phyloP scores from a whole-genome alignment of 2,797 vertebrate genomes.

The Gallinago solitaria region DNA sequence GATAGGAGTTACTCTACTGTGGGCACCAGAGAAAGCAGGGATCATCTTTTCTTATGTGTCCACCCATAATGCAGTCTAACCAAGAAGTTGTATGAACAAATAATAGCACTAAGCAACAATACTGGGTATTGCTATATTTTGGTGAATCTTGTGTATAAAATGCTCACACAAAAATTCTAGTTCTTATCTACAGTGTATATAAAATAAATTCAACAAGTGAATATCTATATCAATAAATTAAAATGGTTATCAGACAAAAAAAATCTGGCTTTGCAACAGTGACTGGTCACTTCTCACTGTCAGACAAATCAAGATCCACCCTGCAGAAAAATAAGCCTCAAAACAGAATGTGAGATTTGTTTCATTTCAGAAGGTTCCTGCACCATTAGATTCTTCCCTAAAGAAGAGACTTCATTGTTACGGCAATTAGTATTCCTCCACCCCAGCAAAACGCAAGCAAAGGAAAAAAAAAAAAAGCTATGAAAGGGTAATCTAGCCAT shows the following conservation, averaged over 20 bases:
- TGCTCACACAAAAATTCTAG: not conserved
- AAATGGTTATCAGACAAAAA: constrained; percentile 54
- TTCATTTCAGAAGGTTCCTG: constrained; percentile 62
- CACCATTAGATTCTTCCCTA: constrained; percentile 62
- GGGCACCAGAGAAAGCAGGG: constrained; percentile 6
- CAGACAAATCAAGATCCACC: constrained; percentile 70
- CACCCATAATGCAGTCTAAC: not conserved
- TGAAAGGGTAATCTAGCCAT: constrained; percentile 77
- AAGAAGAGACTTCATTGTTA: constrained; percentile 73
- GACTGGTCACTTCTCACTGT: constrained; percentile 60
- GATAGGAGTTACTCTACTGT: constrained; percentile 2
- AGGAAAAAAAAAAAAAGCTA: constrained; percentile 42
- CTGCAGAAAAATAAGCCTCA: constrained; percentile 63
- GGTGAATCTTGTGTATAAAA: not conserved
- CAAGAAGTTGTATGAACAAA: constrained; percentile 46
- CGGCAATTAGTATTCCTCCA: constrained; percentile 73
- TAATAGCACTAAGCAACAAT: constrained; percentile 12
- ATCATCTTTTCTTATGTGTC: not conserved
- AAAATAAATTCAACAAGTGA: constrained; percentile 63
- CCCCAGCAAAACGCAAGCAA: constrained; percentile 67
- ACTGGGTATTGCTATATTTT: not conserved
- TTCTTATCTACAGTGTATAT: constrained; percentile 14
- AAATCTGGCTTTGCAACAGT: constrained; percentile 48
- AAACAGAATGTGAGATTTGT: constrained; percentile 66
- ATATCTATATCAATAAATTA: not conserved